Conservation (phyloP, 1,140 invertebrate genomes). For the Lucilia cuprina region DNA sequence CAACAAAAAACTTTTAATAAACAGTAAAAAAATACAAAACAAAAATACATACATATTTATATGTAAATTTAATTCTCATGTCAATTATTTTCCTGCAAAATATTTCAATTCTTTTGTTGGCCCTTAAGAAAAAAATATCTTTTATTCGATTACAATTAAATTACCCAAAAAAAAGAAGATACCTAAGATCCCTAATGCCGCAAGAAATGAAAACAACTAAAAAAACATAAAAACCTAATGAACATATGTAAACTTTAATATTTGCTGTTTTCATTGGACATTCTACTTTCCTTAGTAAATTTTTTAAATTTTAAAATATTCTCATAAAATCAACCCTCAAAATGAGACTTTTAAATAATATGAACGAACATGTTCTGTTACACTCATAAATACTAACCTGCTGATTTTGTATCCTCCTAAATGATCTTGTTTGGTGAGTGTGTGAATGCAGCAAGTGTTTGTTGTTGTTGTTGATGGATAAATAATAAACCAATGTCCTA, state of each 20-base stretch:
- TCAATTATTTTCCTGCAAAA: no score
- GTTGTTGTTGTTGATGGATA: not conserved
- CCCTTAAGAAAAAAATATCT: no score
- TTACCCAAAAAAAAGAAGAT: no score
- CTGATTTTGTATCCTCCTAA: not conserved
- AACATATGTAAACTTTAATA: not conserved
- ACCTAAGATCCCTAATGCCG: no score
- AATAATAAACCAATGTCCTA: slow-evolving; percentile 15
- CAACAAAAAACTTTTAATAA: not conserved
- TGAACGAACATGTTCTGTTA: no score
- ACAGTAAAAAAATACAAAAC: not conserved
- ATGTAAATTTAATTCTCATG: no score
- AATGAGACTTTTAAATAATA: no score
- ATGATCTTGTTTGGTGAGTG: not conserved
- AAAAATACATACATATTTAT: no score
- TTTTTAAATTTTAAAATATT: not conserved
- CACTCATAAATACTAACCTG: not conserved
- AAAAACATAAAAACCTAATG: not conserved
- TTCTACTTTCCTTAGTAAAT: not conserved
- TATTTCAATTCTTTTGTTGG: no score
- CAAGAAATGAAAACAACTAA: not conserved
- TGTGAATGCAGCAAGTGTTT: not conserved
- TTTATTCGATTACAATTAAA: no score
- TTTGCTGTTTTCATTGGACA: not conserved
- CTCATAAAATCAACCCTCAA: not conserved